phyloP scores from a whole-genome alignment of 2,113 vertebrate genomes.

The Progne subis region DNA sequence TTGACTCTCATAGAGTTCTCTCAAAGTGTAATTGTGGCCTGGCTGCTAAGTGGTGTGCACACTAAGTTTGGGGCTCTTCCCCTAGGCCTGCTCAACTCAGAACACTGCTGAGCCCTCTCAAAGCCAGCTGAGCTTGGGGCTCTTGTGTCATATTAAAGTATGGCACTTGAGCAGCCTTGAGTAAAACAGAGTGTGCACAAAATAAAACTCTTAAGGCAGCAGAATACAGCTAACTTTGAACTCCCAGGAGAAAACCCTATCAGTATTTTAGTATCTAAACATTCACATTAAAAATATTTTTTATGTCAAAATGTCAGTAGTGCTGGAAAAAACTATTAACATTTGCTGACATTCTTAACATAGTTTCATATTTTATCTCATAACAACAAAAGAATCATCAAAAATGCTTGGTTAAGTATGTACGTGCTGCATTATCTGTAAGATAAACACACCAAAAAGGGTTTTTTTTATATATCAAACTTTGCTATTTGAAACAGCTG shows the following conservation, averaged over 20 bases:
- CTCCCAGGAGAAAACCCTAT: not conserved
- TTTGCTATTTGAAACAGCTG: not conserved
- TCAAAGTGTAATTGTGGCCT: not conserved
- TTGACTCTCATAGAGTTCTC: not conserved
- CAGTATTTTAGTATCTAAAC: not conserved
- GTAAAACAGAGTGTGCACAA: not conserved
- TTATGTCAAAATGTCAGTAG: not conserved
- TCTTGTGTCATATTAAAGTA: not conserved
- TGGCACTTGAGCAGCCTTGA: not conserved
- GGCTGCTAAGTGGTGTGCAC: not conserved
- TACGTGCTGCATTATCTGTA: not conserved
- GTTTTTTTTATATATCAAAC: not conserved
- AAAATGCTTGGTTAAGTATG: not conserved
- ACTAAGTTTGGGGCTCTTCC: not conserved
- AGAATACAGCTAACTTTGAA: not conserved
- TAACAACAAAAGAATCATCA: not conserved
- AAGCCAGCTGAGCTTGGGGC: not conserved
- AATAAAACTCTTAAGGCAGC: not conserved
- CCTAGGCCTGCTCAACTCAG: not conserved
- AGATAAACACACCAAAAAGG: not conserved
- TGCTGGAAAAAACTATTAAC: not conserved
- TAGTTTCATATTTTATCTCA: not conserved
- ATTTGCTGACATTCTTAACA: conserved; percentile 14
- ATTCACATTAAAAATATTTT: not conserved
- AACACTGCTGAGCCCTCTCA: not conserved